Evolutionary conservation across 1,140 invertebrate genomes (phyloP), one percentile per base, ranked within the genome.

Genomic region (Ruditapes philippinarum): DNA sequence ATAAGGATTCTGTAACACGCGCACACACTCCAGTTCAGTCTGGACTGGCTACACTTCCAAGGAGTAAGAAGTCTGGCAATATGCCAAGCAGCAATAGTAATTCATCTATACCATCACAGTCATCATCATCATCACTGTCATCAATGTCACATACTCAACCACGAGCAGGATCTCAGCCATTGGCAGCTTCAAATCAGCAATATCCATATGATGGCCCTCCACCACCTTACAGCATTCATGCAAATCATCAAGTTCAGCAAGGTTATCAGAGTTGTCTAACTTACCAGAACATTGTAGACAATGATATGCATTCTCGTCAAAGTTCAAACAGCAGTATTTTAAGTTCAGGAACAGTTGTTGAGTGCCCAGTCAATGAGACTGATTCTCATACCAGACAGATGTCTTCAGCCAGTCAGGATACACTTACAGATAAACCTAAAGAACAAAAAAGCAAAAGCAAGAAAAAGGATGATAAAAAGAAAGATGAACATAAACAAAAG

Each of bases 1-100:
- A 94, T 79, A 70, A 90, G 25, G 92, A 93, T 28, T 57, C 78
- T 42, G 74, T 90, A 14, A 89, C 84, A 65, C 73, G 89, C 5
- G 49, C 90, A 22, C 93, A 95, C 81, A 91, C 92, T 11, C 91
- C 94, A 38, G 93, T 95, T 5, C 93, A 94, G 78, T 94, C 93
- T 42, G 94, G 94, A 33, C 81, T 95, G 22, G 94, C 94, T 31
- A 95, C 94, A 28, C 90, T 95, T 51, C 94, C 94, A 38, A 88
- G 94, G 51, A 92, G 93, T 17, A 94, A 94, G 81, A 93, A 94
- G 62, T 88, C 85, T 40, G 73, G 60, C 38, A 68, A 79, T 73
- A 68, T 36, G 14, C 28, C 22, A 65, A 25, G n/a, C 38, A 54
- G 51, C 28, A 65, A 31, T 28, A 80, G 17, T 36, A 80, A 40